phyloP scores from a whole-genome alignment of 1,140 invertebrate genomes.

The Brachionus angularis region DNA sequence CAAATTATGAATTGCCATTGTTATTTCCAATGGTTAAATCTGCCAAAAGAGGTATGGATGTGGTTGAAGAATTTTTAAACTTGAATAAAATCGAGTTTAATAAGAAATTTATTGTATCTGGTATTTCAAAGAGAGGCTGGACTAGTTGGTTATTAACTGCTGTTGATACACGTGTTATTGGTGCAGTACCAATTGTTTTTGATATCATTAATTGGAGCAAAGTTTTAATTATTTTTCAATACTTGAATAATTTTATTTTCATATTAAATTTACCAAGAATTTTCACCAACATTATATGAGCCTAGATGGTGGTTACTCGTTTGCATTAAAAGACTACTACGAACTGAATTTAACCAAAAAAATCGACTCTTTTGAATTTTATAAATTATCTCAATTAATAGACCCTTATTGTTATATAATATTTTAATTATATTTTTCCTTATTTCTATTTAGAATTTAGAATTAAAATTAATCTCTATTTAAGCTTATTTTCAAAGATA shows the following conservation, averaged over 20 bases:
- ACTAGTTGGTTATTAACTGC: not conserved
- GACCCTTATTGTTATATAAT: not conserved
- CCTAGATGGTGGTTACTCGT: not conserved
- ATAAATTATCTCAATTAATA: not conserved
- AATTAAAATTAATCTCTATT: not conserved
- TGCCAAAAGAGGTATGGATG: not conserved
- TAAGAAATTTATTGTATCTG: not conserved
- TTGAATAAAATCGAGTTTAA: not conserved
- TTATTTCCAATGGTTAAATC: not conserved
- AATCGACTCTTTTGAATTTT: not conserved
- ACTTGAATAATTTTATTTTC: not conserved
- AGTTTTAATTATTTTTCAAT: not conserved
- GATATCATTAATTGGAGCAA: not conserved
- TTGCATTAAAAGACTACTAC: not conserved
- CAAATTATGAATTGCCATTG: not conserved
- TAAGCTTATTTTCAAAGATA: not conserved
- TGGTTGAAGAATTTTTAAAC: not conserved
- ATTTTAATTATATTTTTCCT: not conserved
- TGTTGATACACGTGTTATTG: not conserved
- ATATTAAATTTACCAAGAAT: not conserved
- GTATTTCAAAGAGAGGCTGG: not conserved
- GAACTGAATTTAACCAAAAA: not conserved
- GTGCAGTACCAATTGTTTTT: not conserved
- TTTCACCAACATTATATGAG: not conserved
- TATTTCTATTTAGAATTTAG: not conserved